phyloP scores from a whole-genome alignment of 2,113 vertebrate genomes.

The Pica pica region DNA sequence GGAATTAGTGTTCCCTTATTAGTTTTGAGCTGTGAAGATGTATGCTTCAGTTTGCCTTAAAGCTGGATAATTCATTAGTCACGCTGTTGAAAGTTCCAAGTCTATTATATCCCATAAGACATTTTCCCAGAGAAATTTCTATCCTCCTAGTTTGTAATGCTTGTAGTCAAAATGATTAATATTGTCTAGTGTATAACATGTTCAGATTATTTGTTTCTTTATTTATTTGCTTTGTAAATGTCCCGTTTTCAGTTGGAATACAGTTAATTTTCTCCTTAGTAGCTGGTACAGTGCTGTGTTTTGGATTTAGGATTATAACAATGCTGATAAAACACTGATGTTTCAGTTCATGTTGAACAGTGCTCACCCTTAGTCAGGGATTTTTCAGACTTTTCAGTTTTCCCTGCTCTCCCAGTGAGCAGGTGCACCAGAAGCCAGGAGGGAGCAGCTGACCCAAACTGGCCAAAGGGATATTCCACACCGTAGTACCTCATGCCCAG shows the following conservation, averaged over 20 bases:
- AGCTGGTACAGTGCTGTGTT: background rate
- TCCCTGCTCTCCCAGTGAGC: no score
- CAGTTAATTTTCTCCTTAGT: background rate
- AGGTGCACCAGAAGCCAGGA: background rate
- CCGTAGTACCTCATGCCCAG: fast-evolving
- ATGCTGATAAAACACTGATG: background rate
- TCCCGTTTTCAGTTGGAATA: background rate
- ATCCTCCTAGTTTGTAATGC: background rate
- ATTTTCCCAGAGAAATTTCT: background rate
- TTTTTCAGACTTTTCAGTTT: background rate
- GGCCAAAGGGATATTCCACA: background rate
- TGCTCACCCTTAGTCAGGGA: background rate
- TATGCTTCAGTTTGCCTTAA: background rate
- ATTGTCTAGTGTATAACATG: background rate
- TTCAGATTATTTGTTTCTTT: background rate
- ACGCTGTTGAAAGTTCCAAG: background rate
- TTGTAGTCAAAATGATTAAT: background rate
- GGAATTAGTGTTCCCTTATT: background rate
- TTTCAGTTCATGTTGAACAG: background rate
- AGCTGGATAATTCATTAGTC: constrained; percentile 24
- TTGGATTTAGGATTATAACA: background rate
- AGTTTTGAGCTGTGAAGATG: background rate
- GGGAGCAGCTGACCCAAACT: background rate
- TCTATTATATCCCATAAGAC: background rate
- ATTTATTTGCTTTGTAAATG: background rate